Evolutionary conservation across 1,140 invertebrate species (phyloP).

Genomic region (Palaemon carinicauda): DNA sequence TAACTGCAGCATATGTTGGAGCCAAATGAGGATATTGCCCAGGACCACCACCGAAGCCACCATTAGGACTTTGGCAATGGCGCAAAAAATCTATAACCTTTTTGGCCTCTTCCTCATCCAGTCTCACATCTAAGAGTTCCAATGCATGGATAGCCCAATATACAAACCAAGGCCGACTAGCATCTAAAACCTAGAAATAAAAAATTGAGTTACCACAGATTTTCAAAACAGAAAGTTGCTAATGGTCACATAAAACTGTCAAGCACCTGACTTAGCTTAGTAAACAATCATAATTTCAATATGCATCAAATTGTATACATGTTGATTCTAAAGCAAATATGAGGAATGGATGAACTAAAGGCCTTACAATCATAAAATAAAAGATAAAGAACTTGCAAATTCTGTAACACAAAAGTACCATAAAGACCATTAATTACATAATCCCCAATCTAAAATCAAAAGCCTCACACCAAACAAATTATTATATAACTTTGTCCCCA

Average conservation of each 20-base stretch:
- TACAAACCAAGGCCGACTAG: constrained; percentile 93
- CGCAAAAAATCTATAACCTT: constrained; percentile 75
- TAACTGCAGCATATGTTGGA: constrained; percentile 96
- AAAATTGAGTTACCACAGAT: constrained; percentile 7
- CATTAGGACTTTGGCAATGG: constrained; percentile 80
- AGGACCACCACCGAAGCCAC: constrained; percentile 95
- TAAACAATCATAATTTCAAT: neutral
- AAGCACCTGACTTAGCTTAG: neutral
- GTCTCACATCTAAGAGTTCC: constrained; percentile 78
- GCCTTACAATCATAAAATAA: too few species aligned
- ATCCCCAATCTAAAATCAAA: too few species aligned
- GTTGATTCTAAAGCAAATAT: too few species aligned
- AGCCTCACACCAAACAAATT: too few species aligned
- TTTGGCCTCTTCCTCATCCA: constrained; percentile 74
- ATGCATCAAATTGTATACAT: neutral
- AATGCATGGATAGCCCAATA: constrained; percentile 95
- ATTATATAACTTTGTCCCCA: too few species aligned
- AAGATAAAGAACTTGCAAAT: too few species aligned
- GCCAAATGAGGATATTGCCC: constrained; percentile 91
- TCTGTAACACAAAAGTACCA: too few species aligned
- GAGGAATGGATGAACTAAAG: too few species aligned
- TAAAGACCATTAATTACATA: too few species aligned
- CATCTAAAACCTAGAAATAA: constrained; percentile 78
- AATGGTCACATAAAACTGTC: neutral
- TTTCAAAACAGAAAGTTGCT: neutral